These are phyloP conservation scores for Aptenodytes patagonicus DNA, from an alignment of 2,113 vertebrate species.

Conservation along the genomic window DNA sequence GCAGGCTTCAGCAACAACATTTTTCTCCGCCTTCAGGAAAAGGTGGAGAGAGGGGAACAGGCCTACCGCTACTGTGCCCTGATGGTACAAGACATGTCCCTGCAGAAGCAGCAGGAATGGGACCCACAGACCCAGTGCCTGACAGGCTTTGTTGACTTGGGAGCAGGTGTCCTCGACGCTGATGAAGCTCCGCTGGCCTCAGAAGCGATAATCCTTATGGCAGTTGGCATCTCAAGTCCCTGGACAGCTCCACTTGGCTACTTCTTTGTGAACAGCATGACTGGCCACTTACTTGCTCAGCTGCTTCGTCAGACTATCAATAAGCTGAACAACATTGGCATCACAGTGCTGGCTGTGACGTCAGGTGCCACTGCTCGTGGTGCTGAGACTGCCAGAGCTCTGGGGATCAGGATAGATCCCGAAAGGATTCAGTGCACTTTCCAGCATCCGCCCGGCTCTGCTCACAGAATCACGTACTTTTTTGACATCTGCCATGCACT, in stretches of 20 bases:
- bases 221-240: slow-evolving; percentile 35
- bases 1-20: slow-evolving; percentile 62
- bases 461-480: slow-evolving; percentile 23
- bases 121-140: not conserved
- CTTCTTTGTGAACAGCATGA: slow-evolving; percentile 39
- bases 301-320: slow-evolving; percentile 59
- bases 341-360: slow-evolving; percentile 51
- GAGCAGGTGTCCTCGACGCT: slow-evolving; percentile 41
- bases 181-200: slow-evolving; percentile 57
- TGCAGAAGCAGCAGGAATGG: slow-evolving; percentile 61
- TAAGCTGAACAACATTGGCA: slow-evolving; percentile 52
- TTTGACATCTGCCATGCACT: slow-evolving; percentile 57
- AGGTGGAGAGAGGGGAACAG: slow-evolving; percentile 39
- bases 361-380: not conserved
- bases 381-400: slow-evolving; percentile 44
- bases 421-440: slow-evolving; percentile 50
- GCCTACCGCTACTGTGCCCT: slow-evolving; percentile 29
- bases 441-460: slow-evolving; percentile 39
- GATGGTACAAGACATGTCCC: slow-evolving; percentile 25
- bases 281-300: slow-evolving; percentile 54
- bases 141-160: slow-evolving; percentile 58
- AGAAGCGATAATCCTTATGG: slow-evolving; percentile 51
- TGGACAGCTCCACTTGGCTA: slow-evolving; percentile 67
- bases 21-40: slow-evolving; percentile 58
- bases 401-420: slow-evolving; percentile 40